Base-by-base conservation (phyloP, 2,888 invertebrate species). In the Lasioglossum villosulum region DNA sequence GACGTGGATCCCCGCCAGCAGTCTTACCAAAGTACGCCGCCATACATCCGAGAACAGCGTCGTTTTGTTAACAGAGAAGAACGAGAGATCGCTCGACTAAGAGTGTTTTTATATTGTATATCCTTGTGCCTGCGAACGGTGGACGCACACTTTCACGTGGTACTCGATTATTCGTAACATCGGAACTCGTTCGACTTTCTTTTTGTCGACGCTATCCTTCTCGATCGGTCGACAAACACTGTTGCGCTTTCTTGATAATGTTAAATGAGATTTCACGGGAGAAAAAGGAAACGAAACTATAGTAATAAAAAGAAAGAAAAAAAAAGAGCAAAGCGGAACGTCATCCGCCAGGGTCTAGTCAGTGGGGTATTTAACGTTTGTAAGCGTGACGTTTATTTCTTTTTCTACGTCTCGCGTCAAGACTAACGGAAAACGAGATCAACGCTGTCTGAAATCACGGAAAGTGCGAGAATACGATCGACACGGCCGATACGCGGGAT, bases 1-100 rank as follows among this genome's bases (percentile, higher is more conserved):
- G 82, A 86, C 78, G 82, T 66, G 82, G 75, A 80, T 82, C 82
- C 79, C 84, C 86, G 83, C 84, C 79, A 86, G 86, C 89, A 90
- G 89, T 86, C 89, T 90, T 90, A 90, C 89, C 89, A 90, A 90
- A 90, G 89, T 83, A 86, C 81, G 73, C 86, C 80, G 82, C 74
- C 73, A 86, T 86, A 86, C 78, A 82, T 86, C 82, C 86, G 80
- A 59, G 72, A 81, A 86, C 86, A 87, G 82, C 78, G 81, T 80
- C 78, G 79, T 89, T 79, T 77, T 77, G 42, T 80, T 85, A 73
- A 83, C 75, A 45, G 79, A 83, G 71, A 42, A 14, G 45, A 56
- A 16, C 10, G 42, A 37, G n/a, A 68, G 34, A 78, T 78, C 78
- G 78, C 66, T 84, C 73, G 82, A 71, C 66, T 37, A 78, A 73